These are phyloP conservation scores for Leptatherina wallacei DNA, from an alignment of 2,797 vertebrate genomes.

Conservation along the genomic window DNA sequence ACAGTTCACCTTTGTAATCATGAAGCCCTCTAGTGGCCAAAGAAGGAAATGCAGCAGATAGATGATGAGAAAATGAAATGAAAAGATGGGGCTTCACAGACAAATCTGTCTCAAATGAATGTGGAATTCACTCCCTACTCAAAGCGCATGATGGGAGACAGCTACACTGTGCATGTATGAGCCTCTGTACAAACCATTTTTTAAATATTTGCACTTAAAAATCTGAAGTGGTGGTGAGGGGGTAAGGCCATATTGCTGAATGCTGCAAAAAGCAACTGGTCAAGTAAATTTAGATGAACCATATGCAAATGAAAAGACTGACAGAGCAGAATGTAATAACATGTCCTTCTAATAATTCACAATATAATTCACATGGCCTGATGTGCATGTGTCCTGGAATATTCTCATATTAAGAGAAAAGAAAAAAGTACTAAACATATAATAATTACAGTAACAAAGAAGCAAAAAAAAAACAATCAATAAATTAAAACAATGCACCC, in stretches of 20 bases:
- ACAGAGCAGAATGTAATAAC: slow-evolving; percentile 35
- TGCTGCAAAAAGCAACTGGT: slow-evolving; percentile 62
- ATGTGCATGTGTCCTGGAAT: slow-evolving; percentile 65
- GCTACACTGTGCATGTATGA: slow-evolving; percentile 24
- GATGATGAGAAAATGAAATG: neutral
- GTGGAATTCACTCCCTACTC: slow-evolving; percentile 5
- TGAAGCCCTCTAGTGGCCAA: slow-evolving; percentile 55
- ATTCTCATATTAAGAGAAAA: slow-evolving; percentile 57
- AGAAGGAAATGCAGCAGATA: slow-evolving; percentile 11
- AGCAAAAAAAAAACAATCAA: slow-evolving; percentile 66
- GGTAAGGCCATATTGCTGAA: slow-evolving; percentile 74
- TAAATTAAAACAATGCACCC: slow-evolving; percentile 77
- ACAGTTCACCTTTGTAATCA: slow-evolving; percentile 37
- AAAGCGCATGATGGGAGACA: neutral
- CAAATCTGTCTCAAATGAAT: slow-evolving; percentile 8
- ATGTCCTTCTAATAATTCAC: slow-evolving; percentile 47
- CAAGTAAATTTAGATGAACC: slow-evolving; percentile 67
- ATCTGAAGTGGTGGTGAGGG: slow-evolving; percentile 6
- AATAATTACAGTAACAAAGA: slow-evolving; percentile 73
- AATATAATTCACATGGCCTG: slow-evolving; percentile 44
- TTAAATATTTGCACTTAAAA: slow-evolving; percentile 35
- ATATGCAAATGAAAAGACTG: slow-evolving; percentile 39
- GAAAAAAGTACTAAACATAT: slow-evolving; percentile 65
- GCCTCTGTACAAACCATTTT: slow-evolving; percentile 36
- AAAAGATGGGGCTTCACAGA: neutral